Base-by-base conservation (phyloP, 1,140 invertebrate genomes). In the Cecropterus lyciades region DNA sequence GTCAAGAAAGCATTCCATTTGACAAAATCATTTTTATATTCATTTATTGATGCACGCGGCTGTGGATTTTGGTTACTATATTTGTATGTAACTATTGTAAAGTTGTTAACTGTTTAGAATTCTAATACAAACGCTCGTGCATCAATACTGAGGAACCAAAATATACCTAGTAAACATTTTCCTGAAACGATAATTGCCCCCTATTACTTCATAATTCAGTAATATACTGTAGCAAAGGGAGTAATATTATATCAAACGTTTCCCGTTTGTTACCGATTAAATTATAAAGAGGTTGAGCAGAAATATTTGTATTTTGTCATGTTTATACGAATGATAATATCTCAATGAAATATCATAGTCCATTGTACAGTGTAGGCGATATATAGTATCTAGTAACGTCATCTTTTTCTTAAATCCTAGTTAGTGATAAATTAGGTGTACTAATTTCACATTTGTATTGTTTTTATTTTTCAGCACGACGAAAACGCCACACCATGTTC, bases 231-330 rank as follows among this genome's bases (percentile, higher is more conserved):
- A 84, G 86, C 88, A 85, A 83, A 89, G 82, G 84, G 82, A 84
- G 82, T 86, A 82, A 81, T 79, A 73, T 80, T 79, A 82, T 82
- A 79, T 80, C 78, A 81, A 86, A 85, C 79, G 80, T 89, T 83
- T 75, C 82, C 82, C 81, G 84, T 85, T 89, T 84, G 86, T 91
- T 90, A 89, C 89, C 85, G 83, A 79, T 76, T 87, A 85, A 82
- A 81, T 84, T 80, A 84, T 82, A 82, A 84, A 73, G 74, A 80
- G 77, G 74, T 80, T 80, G 84, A 87, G 82, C 80, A 85, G 75
- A 91, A 82, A 85, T 86, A 80, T 89, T 85, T 87, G 86, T 91
- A 91, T 91, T 90, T 91, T 91, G 84, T 88, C 89, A 91, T 82
- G 75, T 91, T 91, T 91, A 88, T 91, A 91, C 89, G 77, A 85